Base-by-base conservation (phyloP, 2,797 vertebrate species). In the Pseudomugil tenellus region DNA sequence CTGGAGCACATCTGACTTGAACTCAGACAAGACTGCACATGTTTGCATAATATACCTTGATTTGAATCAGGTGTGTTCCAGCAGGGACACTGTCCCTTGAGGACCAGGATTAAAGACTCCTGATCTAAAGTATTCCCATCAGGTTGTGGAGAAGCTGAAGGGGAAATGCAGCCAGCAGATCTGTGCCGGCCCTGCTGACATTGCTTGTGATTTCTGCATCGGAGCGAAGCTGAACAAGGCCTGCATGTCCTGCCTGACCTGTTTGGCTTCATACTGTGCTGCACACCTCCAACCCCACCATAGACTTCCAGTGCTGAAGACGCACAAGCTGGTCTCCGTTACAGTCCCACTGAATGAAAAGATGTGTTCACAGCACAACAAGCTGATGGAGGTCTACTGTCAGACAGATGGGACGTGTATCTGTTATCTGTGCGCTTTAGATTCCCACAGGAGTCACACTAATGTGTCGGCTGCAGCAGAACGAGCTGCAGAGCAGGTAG, bases 351-450 rank as follows among this genome's bases (percentile, higher is more conserved):
- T 81, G 25, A 52, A 62, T 64, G 43, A 72, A 1, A 77, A 72
- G 61, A 64, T 77, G 61, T 83, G 74, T 2, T 17, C 7, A 0
- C 65, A 29, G 49, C 77, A 79, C 74, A 72, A 43, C 32, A 69
- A 63, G 60, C 52, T 69, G 58, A 63, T 59, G 70, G 73, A 83
- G 66, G n/a, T 76, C 0, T 83, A 70, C 73, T 83, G 80, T 13
- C 2, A 3, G 51, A 63, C 17, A 19, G 80, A 83, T 1, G 3
- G 64, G 0, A 41, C 58, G 51, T 64, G 70, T 2, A 58, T 81
- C 14, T 81, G 79, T 46, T 68, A 28, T 19, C 25, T 77, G 52
- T 77, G 75, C 35, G 25, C 19, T 17, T 11, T 72, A 28, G 61
- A 57, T 26, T 41, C 58, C 14, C 72, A 76, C 34, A 49, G 35